Conservation (phyloP, 2,113 vertebrate genomes). For the Crocuta crocuta region DNA sequence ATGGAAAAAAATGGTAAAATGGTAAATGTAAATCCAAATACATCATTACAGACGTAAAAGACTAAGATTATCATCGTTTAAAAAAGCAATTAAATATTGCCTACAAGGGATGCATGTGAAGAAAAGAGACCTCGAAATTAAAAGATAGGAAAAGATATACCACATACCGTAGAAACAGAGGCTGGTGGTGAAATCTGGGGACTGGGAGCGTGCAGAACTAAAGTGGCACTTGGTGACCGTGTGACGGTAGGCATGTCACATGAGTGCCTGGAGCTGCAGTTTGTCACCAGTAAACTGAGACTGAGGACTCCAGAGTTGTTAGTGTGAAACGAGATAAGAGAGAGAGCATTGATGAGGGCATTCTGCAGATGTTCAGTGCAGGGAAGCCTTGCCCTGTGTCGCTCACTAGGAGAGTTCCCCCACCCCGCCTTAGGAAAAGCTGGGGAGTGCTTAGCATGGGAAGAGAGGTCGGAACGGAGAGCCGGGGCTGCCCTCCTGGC, state of each 20-base stretch:
- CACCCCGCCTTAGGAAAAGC: neutral
- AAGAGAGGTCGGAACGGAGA: constrained; percentile 24
- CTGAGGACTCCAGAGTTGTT: neutral
- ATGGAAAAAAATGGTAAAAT: neutral
- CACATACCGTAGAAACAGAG: neutral
- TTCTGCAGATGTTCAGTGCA: neutral
- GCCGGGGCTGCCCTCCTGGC: neutral
- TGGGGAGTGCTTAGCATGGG: neutral
- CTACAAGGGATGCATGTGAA: neutral
- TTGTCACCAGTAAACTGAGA: neutral
- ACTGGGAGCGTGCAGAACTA: neutral
- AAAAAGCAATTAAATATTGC: neutral
- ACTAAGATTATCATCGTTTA: neutral
- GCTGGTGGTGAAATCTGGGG: neutral
- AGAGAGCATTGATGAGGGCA: neutral
- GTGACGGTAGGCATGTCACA: neutral
- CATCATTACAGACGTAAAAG: constrained; percentile 33
- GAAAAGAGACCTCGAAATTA: constrained; percentile 33
- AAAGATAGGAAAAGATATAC: neutral
- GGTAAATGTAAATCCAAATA: neutral
- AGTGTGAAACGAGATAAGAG: neutral
- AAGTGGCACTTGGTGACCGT: neutral
- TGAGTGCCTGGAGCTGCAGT: neutral
- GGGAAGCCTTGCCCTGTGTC: neutral
- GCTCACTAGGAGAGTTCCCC: neutral